Evolutionary conservation across 2,888 invertebrate genomes (phyloP), one percentile per base, ranked within the genome.

Genomic region (Arctia plantaginis): DNA sequence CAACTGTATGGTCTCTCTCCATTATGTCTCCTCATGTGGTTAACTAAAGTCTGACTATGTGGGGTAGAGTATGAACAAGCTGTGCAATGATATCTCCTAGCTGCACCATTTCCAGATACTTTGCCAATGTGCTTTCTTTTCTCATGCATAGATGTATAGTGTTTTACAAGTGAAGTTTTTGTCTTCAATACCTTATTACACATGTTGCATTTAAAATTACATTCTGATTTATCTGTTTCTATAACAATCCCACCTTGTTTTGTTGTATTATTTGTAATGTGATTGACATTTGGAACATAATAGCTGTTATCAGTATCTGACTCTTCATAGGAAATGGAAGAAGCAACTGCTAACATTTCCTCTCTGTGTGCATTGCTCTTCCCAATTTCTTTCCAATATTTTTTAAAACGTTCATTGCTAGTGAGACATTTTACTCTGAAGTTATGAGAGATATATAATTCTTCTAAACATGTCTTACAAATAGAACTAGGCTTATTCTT

Each of bases 11-110:
- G 96, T 68, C 92, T 88, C 69, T 95, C 93, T 33, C 96, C 96
- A 82, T 93, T 93, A 81, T 96, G 96, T 64, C 91, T 90, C 77
- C 95, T 89, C 90, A 93, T 92, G 77, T 96, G 96, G 80, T 96
- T 95, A 2, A 93, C 92, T 68, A 96, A 85, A 55, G 95, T 95
- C 79, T 96, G 95, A 71, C 95, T 95, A 81, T 95, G 94, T 3
- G 92, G 94, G 27, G 96, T 94, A 35, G 89, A 90, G 77, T 96
- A 96, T 20, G 90, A 77, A 83, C 96, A 96, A 79, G 89, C 88
- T n/a, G 91, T 91, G 79, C 96, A 96, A 78, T 95, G 93, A 79
- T 95, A 95, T 20, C 90, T 87, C 55, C 95, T 88, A 15, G 87
- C 84, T 23, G 87, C 81, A 44, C 95, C 95, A 88, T 86, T 92